Conservation (phyloP, 30 jellyfish, hydroid and myxozoan genomes). For the Hydra vulgaris region DNA sequence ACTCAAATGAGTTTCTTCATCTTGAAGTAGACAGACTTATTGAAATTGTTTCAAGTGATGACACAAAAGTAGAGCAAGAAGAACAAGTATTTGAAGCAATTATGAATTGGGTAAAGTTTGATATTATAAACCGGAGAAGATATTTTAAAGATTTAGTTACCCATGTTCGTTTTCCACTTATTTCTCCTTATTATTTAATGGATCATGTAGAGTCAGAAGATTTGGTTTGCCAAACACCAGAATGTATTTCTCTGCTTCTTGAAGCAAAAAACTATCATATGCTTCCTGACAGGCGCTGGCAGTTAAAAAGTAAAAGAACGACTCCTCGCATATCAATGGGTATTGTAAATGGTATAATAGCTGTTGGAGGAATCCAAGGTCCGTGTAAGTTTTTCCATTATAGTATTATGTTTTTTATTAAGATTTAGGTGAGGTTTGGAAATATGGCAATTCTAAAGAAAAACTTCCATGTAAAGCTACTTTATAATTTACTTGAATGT, state of each 20-base stretch:
- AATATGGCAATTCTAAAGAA: not conserved
- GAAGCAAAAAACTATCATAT: conserved; percentile 96
- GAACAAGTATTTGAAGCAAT: conserved; percentile 91
- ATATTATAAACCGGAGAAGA: conserved; percentile 27
- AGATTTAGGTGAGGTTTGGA: not conserved
- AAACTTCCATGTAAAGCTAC: not conserved
- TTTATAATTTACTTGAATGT: not conserved
- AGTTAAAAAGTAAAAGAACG: conserved; percentile 80
- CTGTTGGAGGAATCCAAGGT: conserved; percentile 99
- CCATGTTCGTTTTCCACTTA: conserved; percentile 85
- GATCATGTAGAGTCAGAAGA: conserved; percentile 96
- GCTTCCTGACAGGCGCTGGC: conserved; percentile 97
- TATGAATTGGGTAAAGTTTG: conserved; percentile 83
- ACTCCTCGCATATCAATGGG: conserved; percentile 99
- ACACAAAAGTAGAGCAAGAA: conserved; percentile 80
- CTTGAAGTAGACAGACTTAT: conserved; percentile 48
- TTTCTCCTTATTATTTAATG: conserved; percentile 95
- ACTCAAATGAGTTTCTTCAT: conserved; percentile 62
- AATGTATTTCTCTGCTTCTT: conserved; percentile 71
- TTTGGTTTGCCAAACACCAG: conserved; percentile 83
- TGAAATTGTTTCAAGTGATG: conserved; percentile 79
- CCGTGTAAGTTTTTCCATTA: conserved; percentile 23
- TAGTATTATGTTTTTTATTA: not conserved
- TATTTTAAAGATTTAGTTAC: conserved; percentile 51
- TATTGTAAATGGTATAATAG: conserved; percentile 86